These are phyloP conservation scores for Urocolius indicus DNA, from an alignment of 2,113 vertebrate species.

Conservation along the genomic window DNA sequence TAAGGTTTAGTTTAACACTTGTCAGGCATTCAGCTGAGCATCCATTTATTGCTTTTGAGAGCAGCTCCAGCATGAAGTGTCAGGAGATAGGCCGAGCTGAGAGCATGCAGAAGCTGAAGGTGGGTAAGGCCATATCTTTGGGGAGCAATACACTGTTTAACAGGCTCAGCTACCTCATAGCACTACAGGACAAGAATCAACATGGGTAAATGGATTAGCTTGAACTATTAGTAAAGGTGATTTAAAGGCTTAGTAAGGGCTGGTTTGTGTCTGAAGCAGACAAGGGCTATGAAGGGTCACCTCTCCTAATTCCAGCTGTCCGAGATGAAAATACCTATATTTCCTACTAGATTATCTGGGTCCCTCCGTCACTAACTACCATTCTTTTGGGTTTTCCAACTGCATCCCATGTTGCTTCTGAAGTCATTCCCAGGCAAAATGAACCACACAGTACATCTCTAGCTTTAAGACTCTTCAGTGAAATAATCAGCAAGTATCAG, in stretches of 20 bases:
- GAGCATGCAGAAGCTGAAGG: not conserved
- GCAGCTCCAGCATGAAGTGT: not conserved
- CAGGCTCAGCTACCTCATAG: not conserved
- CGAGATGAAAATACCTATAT: not conserved
- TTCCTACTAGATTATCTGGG: not conserved
- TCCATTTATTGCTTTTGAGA: not conserved
- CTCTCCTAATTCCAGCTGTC: not conserved
- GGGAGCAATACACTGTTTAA: not conserved
- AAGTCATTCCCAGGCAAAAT: not conserved
- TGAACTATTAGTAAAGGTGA: not conserved
- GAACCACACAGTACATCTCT: not conserved
- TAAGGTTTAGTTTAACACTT: not conserved
- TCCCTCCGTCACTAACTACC: not conserved
- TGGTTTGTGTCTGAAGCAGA: not conserved
- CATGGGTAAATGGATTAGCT: not conserved
- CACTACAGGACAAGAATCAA: not conserved
- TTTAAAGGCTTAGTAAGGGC: not conserved
- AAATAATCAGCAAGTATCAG: too few species aligned
- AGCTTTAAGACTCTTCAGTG: not conserved
- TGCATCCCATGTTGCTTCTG: not conserved
- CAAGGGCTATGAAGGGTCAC: not conserved
- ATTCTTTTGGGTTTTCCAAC: not conserved
- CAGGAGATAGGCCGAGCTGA: not conserved
- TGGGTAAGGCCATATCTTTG: not conserved
- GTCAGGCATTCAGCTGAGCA: not conserved